Conservation (phyloP, 2,797 vertebrate species). For the Ficedula albicollis region DNA sequence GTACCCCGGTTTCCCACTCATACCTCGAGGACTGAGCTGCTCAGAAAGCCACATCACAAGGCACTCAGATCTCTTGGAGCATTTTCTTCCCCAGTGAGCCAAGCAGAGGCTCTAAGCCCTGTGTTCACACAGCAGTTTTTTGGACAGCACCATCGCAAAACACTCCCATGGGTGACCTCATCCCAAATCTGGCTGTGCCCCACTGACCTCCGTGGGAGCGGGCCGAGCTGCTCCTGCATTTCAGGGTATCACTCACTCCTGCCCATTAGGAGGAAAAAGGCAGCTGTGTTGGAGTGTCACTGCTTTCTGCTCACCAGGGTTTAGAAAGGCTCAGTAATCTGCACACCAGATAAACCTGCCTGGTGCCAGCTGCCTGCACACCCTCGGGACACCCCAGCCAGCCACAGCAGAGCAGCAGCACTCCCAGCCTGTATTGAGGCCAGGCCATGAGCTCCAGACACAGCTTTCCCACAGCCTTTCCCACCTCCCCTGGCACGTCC, state of each 20-base stretch:
- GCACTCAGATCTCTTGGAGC: not conserved
- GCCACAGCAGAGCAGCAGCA: not conserved
- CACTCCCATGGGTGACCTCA: not conserved
- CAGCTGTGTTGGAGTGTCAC: not conserved
- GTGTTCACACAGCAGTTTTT: not conserved
- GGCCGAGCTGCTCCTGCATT: not conserved
- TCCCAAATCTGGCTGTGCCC: not conserved
- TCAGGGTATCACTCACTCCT: not conserved
- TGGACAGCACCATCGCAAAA: not conserved
- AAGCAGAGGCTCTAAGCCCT: not conserved
- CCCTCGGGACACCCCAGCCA: not conserved
- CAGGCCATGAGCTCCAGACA: not conserved
- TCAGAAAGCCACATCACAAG: not conserved
- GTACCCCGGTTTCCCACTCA: not conserved
- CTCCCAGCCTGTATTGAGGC: rapidly evolving
- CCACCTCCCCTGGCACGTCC: not conserved
- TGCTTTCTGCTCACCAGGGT: not conserved
- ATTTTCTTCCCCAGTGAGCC: not conserved
- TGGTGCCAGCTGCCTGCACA: not conserved
- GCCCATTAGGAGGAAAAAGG: not conserved
- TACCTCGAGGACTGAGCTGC: not conserved
- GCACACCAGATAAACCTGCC: not conserved
- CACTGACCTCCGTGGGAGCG: not conserved
- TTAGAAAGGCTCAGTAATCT: not conserved
- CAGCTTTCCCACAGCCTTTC: not conserved